These are phyloP conservation scores for Turnix velox DNA, from an alignment of 2,113 vertebrate genomes.

Conservation along the genomic window DNA sequence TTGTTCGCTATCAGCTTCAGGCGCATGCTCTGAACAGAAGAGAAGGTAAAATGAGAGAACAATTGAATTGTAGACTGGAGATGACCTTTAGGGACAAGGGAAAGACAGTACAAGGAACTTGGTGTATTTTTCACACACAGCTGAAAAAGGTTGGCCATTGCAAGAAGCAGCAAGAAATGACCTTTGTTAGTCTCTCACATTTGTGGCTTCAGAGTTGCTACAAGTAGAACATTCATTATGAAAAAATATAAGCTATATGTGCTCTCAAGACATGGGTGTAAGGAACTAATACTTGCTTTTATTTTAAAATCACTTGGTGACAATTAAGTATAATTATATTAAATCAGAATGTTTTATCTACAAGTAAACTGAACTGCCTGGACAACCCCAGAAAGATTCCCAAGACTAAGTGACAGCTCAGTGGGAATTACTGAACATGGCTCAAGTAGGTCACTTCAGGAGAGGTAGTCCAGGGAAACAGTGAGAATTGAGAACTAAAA, in stretches of 20 bases:
- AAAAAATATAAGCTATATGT: background rate
- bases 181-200: background rate
- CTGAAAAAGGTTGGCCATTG: background rate
- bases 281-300: background rate
- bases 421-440: background rate
- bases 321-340: background rate
- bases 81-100: background rate
- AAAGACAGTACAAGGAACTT: background rate
- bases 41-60: background rate
- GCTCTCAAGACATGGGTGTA: background rate
- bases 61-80: background rate
- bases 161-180: background rate
- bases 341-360: background rate
- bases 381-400: background rate
- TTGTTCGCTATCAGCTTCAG: constrained; percentile 98
- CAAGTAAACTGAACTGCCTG: background rate
- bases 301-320: too few species aligned
- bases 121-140: background rate
- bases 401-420: background rate
- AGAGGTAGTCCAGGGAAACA: too few species aligned
- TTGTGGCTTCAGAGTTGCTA: background rate
- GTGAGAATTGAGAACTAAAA: background rate
- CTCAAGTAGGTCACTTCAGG: too few species aligned
- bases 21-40: constrained; percentile 89
- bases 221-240: background rate